phyloP scores from a whole-genome alignment of 2,888 invertebrate genomes.

The Zootermopsis nevadensis region DNA sequence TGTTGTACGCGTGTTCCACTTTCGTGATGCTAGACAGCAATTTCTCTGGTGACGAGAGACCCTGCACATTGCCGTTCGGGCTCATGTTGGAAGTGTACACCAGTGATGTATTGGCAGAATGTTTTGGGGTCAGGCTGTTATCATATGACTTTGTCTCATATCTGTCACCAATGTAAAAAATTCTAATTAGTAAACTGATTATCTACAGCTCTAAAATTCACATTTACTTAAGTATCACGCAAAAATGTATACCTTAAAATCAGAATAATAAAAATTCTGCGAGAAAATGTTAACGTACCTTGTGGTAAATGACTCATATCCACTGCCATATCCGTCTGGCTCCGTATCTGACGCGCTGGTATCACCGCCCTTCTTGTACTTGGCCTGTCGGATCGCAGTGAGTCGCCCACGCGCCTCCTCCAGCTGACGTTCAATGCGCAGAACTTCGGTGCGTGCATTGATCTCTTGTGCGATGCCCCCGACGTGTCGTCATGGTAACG shows the following conservation, averaged over 20 bases:
- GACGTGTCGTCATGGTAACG: constrained; percentile 75
- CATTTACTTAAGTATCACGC: too few relatives aligned
- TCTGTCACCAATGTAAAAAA: constrained; percentile 31
- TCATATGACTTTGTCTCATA: constrained; percentile 51
- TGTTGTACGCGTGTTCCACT: constrained; percentile 56
- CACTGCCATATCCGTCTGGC: constrained; percentile 62
- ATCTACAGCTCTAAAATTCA: neutral
- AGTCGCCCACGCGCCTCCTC: constrained; percentile 92
- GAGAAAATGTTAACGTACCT: constrained; percentile 62
- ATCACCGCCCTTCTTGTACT: constrained; percentile 80
- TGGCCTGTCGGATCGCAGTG: constrained; percentile 91
- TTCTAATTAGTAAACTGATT: neutral
- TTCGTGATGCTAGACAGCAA: constrained; percentile 60
- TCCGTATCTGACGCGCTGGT: constrained; percentile 71
- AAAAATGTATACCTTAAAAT: too few relatives aligned
- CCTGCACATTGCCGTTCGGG: constrained; percentile 8
- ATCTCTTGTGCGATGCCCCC: constrained; percentile 97
- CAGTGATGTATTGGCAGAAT: neutral
- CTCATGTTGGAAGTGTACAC: neutral
- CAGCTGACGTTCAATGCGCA: constrained; percentile 93
- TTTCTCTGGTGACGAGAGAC: constrained; percentile 58
- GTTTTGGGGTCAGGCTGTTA: constrained; percentile 39
- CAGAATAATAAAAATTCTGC: too few relatives aligned
- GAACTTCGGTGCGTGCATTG: constrained; percentile 88
- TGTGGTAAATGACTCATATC: constrained; percentile 75